A percentile compares a stretch with the other conserved stretches of the same genome.
phyloP scores from a whole-genome alignment of 2,888 invertebrate species.

The Hartigia nigra region DNA sequence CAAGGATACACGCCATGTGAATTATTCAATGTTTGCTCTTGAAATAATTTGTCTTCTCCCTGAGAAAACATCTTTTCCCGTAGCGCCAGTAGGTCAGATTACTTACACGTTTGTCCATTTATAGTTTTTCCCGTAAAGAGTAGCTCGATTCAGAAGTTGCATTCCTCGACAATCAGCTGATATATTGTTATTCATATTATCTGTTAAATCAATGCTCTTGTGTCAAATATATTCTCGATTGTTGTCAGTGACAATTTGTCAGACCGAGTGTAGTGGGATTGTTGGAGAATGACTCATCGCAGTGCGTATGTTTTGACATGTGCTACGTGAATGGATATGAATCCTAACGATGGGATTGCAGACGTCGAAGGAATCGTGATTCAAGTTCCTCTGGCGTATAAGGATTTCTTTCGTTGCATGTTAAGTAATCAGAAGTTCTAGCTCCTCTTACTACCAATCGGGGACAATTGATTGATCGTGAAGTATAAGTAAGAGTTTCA shows the following conservation, averaged over 20 bases:
- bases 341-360: background rate
- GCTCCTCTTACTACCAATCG: background rate
- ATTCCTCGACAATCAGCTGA: background rate
- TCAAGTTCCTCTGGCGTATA: background rate
- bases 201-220: background rate
- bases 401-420: background rate
- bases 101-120: background rate
- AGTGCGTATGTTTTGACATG: background rate
- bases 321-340: background rate
- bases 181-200: background rate
- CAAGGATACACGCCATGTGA: slow-evolving; percentile 54
- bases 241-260: background rate
- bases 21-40: slow-evolving; percentile 53
- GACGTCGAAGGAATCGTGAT: background rate
- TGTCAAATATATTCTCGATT: background rate
- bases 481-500: background rate
- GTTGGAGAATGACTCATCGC: background rate
- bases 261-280: background rate
- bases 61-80: background rate
- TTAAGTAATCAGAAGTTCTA: background rate
- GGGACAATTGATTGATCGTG: background rate
- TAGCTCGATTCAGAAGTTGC: background rate
- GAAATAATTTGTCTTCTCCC: slow-evolving; percentile 29
- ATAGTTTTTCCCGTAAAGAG: background rate
- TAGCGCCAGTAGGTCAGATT: background rate